Conservation (phyloP, 2,113 vertebrate species). For the Myxocyprinus asiaticus region DNA sequence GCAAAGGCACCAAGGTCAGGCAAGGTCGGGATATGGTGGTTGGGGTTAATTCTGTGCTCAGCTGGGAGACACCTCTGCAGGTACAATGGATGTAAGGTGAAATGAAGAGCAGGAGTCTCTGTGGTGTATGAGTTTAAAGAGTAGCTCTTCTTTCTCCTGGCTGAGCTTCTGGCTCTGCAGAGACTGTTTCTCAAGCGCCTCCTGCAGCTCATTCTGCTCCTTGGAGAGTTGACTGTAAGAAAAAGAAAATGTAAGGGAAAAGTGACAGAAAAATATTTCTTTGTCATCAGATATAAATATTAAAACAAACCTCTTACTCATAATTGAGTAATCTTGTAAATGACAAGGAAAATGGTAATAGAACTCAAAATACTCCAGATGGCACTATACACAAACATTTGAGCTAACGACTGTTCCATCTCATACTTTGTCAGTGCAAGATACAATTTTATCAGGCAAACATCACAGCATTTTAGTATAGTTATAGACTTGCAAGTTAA, state of each 20-base stretch:
- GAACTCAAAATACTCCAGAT: slow-evolving; percentile 38
- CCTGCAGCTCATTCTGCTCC: slow-evolving; percentile 79
- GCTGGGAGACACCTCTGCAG: slow-evolving; percentile 61
- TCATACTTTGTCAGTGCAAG: too few species aligned
- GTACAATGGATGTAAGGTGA: slow-evolving; percentile 64
- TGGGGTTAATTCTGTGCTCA: slow-evolving; percentile 52
- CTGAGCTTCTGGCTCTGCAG: slow-evolving; percentile 72
- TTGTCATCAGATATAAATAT: too few species aligned
- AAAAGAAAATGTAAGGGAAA: neutral
- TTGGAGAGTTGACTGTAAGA: slow-evolving; percentile 81
- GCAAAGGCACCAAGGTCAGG: too few species aligned
- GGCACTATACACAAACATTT: slow-evolving; percentile 22
- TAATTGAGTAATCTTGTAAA: too few species aligned
- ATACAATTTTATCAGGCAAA: too few species aligned
- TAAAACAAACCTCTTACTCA: too few species aligned
- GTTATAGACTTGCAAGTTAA: too few species aligned
- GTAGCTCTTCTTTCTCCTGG: slow-evolving; percentile 88
- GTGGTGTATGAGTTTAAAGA: slow-evolving; percentile 79
- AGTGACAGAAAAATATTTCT: too few species aligned
- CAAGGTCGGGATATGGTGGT: neutral
- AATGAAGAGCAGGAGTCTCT: slow-evolving; percentile 68
- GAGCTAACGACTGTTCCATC: too few species aligned
- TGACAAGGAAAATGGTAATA: too few species aligned
- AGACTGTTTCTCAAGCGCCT: slow-evolving; percentile 80
- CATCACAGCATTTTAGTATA: too few species aligned